Evolutionary conservation across 2,113 vertebrate species (phyloP), one percentile per base, ranked within the genome.

Genomic region (Gymnarchus niloticus): DNA sequence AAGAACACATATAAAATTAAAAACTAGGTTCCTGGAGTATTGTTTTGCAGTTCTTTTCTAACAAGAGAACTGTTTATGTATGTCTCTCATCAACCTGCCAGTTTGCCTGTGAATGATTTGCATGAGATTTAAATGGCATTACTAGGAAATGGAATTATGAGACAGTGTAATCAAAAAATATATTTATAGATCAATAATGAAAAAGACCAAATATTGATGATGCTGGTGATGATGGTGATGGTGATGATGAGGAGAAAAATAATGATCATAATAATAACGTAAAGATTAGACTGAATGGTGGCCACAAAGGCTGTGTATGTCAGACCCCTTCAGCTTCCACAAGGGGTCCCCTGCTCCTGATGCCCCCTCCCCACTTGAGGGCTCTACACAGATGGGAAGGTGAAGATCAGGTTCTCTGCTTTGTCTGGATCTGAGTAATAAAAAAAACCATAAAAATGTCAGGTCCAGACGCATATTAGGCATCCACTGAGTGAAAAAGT

Each of bases 401-500:
- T 14, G 88, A 83, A 85, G 85, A 21, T 81, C 73, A 69, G 52
- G 86, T 87, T 88, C 89, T 12, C 51, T 69, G 85, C 81, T 83
- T 84, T 90, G 87, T 90, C 91, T 92, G 87, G 89, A 91, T 90
- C 91, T n/a, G 93, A 93, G 93, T 90, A 92, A 80, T 91, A 92
- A 90, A 85, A 52, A n/a, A 57, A 21, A 6, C 28, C 54, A 49
- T 78, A 85, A 85, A 95, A 95, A 95, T 95, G 93, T 93, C 92
- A 94, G 91, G 91, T 93, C 92, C 92, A 90, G 90, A 90, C 91
- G 89, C 92, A 94, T 94, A 95, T 94, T 95, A 94, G 94, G 91
- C 88, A 90, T 90, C 91, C 93, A 92, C 92, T 93, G 90, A 92
- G 84, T 87, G 87, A 85, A 85, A 89, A 86, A 86, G 85, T 88